Evolutionary conservation across 1,140 invertebrate species (phyloP), one percentile per base, ranked within the genome.

Genomic region (Spodoptera litura): DNA sequence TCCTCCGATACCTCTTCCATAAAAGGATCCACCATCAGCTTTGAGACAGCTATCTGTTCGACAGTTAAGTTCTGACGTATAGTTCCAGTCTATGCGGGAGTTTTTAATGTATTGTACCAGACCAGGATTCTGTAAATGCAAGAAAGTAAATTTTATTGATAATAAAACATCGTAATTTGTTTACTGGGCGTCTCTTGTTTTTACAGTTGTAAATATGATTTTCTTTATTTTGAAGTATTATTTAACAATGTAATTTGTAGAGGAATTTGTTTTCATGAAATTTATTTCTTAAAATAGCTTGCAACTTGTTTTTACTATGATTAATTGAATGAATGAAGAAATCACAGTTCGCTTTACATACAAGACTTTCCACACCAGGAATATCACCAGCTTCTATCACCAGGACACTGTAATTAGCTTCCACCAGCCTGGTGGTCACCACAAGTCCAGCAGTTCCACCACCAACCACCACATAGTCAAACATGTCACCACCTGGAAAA

Each of bases 301-400:
- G n/a, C n/a, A 1, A 20, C 35, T 38, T 38, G 6, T 5, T 4
- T 38, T 38, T 38, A 38, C 0, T 38, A 8, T 38, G 6, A 4
- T 8, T 5, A 38, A 38, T 5, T 38, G 35, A 38, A 38, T 38
- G 4, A 38, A 38, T 38, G 4, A 38, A 38, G 0, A 2, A 38
- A 38, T 38, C 6, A 2, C 6, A 5, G 4, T 38, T 5, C 35
- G 4, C 6, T 8, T 20, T 68, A 68, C 64, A 52, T 38, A 68
- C 64, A 68, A 49, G 6, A 25, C 12, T 15, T 12, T 51, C 64
- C 1, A 68, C n/a, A 6, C 38, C 12, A 51, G 64, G 64, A 52
- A 51, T 38, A 11, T 38, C 64, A 20, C 64, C 64, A 9, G 13
- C 44, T 20, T 68, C 64, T n/a, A 68, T 68, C 35, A 68, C 38